phyloP scores from a whole-genome alignment of 2,797 vertebrate genomes.

The Poecilia wingei region DNA sequence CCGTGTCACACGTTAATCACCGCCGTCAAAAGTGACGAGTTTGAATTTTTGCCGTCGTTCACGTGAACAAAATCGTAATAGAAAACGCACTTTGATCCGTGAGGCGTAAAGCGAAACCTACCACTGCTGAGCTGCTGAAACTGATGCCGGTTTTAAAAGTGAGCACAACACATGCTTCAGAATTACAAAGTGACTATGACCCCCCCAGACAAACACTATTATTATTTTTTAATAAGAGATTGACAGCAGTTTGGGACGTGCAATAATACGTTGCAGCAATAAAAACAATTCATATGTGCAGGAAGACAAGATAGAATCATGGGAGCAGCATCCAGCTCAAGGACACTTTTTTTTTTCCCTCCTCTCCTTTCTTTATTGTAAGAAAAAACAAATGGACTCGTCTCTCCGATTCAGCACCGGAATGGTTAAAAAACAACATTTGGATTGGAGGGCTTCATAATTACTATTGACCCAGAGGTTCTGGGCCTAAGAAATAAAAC shows the following conservation, averaged over 20 bases:
- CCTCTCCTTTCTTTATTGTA: conserved; percentile 37
- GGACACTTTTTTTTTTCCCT: conserved; percentile 29
- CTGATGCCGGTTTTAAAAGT: conserved; percentile 51
- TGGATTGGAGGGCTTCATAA: conserved; percentile 81
- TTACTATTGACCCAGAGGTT: conserved; percentile 85
- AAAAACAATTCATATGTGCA: conserved; percentile 27
- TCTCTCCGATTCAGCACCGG: conserved; percentile 63
- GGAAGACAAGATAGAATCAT: conserved; percentile 7
- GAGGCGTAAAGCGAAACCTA: background rate
- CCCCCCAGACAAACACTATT: conserved; percentile 74
- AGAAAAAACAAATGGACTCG: conserved; percentile 65
- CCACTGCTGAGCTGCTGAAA: background rate
- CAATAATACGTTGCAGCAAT: conserved; percentile 18
- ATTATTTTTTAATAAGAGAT: conserved; percentile 63
- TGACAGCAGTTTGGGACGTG: conserved; percentile 12
- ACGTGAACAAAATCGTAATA: background rate
- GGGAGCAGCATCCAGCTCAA: background rate
- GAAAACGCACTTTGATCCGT: background rate
- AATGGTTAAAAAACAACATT: conserved; percentile 85
- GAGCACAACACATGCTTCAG: conserved; percentile 88
- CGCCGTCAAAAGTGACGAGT: background rate
- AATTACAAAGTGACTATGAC: conserved; percentile 68
- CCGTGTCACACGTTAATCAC: accelerated
- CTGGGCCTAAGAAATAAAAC: conserved; percentile 83
- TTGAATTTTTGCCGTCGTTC: background rate